phyloP scores from a whole-genome alignment of 2,797 vertebrate species.

The Mionectes olivaceus region DNA sequence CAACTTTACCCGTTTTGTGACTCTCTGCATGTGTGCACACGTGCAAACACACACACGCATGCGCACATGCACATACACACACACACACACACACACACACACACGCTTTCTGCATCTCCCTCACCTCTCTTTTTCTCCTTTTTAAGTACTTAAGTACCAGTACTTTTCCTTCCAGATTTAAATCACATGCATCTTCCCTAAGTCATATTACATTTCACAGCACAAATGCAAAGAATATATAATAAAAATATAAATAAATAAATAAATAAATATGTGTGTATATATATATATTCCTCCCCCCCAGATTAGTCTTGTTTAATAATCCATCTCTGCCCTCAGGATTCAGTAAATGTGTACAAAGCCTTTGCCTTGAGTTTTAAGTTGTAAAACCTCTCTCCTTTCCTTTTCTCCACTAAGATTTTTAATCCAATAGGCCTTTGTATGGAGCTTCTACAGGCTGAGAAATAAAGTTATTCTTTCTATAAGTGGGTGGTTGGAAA shows the following conservation, averaged over 20 bases:
- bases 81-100: accelerated
- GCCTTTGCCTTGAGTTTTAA: background rate
- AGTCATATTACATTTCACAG: background rate
- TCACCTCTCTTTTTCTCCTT: background rate
- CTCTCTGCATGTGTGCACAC: accelerated
- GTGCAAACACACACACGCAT: accelerated
- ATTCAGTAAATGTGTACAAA: background rate
- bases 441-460: background rate
- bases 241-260: too few species aligned
- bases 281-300: too few species aligned
- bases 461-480: background rate
- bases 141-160: background rate
- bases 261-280: background rate
- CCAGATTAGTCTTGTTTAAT: background rate
- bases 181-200: background rate
- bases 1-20: background rate
- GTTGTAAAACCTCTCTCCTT: background rate
- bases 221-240: background rate
- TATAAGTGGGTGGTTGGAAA: background rate
- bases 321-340: background rate
- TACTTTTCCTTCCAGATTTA: background rate
- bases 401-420: background rate
- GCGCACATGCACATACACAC: too few species aligned
- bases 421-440: background rate
- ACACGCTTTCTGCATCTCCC: background rate